Conservation (phyloP, 2,888 invertebrate genomes). For the Polietes domitor region DNA sequence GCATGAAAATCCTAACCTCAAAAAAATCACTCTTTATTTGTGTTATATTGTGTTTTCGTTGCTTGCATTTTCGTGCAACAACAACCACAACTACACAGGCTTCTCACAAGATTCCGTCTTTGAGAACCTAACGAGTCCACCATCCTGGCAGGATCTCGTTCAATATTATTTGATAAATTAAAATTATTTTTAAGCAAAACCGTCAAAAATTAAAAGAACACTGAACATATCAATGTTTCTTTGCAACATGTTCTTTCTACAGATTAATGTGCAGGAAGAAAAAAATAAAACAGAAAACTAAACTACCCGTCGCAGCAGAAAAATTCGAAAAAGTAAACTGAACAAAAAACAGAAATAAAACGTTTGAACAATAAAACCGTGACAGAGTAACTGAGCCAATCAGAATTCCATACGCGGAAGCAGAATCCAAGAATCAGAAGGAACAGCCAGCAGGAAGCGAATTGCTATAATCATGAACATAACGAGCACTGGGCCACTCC, state of each 20-base stretch:
- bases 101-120: too few relatives aligned
- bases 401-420: constrained; percentile 49
- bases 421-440: constrained; percentile 15
- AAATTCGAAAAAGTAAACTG: background rate
- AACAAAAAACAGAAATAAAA: constrained; percentile 51
- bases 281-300: background rate
- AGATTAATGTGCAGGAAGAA: background rate
- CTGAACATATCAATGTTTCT: constrained; percentile 22
- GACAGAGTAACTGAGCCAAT: constrained; percentile 29
- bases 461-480: background rate
- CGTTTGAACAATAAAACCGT: constrained; percentile 54
- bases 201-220: too few relatives aligned
- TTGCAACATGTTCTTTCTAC: constrained; percentile 10
- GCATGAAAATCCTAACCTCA: too few relatives aligned
- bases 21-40: too few relatives aligned
- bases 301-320: background rate
- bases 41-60: too few relatives aligned
- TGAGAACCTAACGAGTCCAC: too few relatives aligned
- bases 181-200: too few relatives aligned
- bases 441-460: background rate
- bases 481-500: constrained; percentile 7
- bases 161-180: too few relatives aligned
- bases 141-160: too few relatives aligned
- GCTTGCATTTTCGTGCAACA: too few relatives aligned
- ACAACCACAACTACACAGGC: too few relatives aligned